Percentiles rank a stretch among this genome's conserved stretches.
These are phyloP conservation scores for Psix sp. DNA, from an alignment of 1,140 invertebrate genomes.

Conservation along the genomic window DNA sequence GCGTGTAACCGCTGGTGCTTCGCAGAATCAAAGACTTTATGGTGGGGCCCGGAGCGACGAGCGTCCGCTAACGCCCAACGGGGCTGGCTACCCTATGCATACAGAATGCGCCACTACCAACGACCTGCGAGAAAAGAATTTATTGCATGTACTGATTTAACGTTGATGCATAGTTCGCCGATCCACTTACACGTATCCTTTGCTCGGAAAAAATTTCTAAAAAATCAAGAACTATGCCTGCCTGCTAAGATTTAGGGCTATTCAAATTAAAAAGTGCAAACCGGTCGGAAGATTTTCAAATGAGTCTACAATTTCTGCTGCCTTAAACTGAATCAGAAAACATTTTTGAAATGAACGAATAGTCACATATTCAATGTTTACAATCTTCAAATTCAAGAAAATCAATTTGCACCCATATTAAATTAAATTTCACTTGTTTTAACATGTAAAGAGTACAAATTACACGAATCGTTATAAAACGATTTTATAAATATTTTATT, in stretches of 20 bases:
- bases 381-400: too few species aligned
- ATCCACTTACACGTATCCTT: conserved; percentile 14
- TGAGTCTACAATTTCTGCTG: too few species aligned
- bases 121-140: conserved; percentile 69
- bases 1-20: conserved; percentile 59
- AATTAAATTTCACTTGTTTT: too few species aligned
- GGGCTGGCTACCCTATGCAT: conserved; percentile 73
- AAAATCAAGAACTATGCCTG: conserved; percentile 30
- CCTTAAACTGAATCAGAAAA: too few species aligned
- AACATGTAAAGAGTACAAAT: too few species aligned
- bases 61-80: conserved; percentile 64
- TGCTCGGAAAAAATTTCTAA: conserved; percentile 25
- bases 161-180: conserved; percentile 47
- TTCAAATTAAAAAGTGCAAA: conserved; percentile 13
- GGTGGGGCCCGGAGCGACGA: conserved; percentile 66
- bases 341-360: too few species aligned
- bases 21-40: conserved; percentile 71
- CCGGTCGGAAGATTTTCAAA: conserved; percentile 3
- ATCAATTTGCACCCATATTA: too few species aligned
- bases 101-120: conserved; percentile 74
- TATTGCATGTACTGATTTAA: conserved; percentile 74
- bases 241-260: conserved; percentile 14
- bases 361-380: too few species aligned
- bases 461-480: too few species aligned
- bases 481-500: not conserved